These are phyloP conservation scores for Drosophila repletoides DNA, from an alignment of 1,140 invertebrate genomes.

Conservation along the genomic window DNA sequence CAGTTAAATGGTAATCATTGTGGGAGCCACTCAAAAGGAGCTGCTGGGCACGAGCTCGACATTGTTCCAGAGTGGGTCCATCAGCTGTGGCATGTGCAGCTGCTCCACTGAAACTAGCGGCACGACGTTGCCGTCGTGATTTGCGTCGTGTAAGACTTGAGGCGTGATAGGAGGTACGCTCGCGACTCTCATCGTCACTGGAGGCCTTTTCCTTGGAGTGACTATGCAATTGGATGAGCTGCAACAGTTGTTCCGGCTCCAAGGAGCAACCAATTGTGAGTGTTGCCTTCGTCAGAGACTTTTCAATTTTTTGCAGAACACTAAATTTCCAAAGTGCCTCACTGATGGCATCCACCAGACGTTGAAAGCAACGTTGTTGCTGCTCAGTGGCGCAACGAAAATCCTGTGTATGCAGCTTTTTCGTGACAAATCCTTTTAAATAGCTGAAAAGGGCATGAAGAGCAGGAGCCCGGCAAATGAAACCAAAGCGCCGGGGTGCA, in stretches of 20 bases:
- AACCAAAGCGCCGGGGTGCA: conserved; percentile 50
- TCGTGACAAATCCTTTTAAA: conserved; percentile 66
- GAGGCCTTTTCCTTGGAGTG: conserved; percentile 58
- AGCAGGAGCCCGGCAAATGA: conserved; percentile 60
- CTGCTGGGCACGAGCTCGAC: conserved; percentile 25
- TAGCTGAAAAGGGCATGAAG: conserved; percentile 63
- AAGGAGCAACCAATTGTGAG: conserved; percentile 27
- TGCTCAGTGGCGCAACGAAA: conserved; percentile 53
- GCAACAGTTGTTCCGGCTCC: conserved; percentile 63
- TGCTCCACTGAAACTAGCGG: conserved; percentile 62
- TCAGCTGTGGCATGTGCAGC: conserved; percentile 7
- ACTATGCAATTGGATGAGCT: conserved; percentile 64
- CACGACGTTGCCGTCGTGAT: conserved; percentile 55
- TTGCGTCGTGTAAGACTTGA: conserved; percentile 63
- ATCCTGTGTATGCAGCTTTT: conserved; percentile 74
- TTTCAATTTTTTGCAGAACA: conserved; percentile 70
- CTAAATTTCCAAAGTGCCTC: conserved; percentile 73
- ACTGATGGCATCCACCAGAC: conserved; percentile 61
- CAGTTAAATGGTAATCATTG: no score
- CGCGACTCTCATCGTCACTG: conserved; percentile 75
- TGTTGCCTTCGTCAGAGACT: conserved; percentile 31
- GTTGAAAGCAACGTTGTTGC: conserved; percentile 59
- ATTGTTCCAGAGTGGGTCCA: conserved; percentile 38
- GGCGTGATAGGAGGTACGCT: conserved; percentile 57
- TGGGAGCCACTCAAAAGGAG: conserved; percentile 10